Conservation (phyloP, 2,797 vertebrate genomes). For the Helarctos malayanus region DNA sequence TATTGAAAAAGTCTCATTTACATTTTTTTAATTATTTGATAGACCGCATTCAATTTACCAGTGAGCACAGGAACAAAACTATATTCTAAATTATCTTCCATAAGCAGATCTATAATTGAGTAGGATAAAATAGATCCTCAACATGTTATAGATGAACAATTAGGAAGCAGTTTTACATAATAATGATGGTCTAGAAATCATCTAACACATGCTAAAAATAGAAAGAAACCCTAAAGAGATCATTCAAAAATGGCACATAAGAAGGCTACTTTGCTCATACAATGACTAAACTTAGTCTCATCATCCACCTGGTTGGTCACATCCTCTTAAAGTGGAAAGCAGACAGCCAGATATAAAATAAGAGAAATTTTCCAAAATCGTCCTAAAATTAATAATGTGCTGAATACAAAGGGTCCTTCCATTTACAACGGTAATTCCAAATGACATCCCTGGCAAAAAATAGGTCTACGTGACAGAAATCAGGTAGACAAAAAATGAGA, state of each 20-base stretch:
- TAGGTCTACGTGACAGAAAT: neutral
- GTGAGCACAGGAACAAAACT: neutral
- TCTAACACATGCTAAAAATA: neutral
- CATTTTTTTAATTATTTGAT: slow-evolving; percentile 42
- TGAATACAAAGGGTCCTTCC: neutral
- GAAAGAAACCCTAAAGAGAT: slow-evolving; percentile 14
- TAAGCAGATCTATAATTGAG: slow-evolving; percentile 24
- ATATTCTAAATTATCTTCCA: slow-evolving; percentile 41
- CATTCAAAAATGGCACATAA: slow-evolving; percentile 41
- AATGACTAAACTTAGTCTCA: slow-evolving; percentile 35
- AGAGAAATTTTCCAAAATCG: slow-evolving; percentile 65
- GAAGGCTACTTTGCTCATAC: neutral
- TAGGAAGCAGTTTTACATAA: slow-evolving; percentile 29
- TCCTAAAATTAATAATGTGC: neutral
- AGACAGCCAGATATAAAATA: slow-evolving; percentile 52
- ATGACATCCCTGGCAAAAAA: neutral
- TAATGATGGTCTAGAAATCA: slow-evolving; percentile 18
- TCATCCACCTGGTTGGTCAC: slow-evolving; percentile 13
- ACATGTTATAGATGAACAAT: slow-evolving; percentile 7
- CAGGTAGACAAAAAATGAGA: neutral
- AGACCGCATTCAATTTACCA: slow-evolving; percentile 29
- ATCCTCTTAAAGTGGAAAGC: slow-evolving; percentile 51
- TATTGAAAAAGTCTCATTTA: neutral
- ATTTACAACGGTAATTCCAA: slow-evolving; percentile 20
- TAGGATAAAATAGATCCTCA: neutral